Percentiles rank a stretch among this genome's conserved stretches.
phyloP scores from a whole-genome alignment of 2,888 invertebrate species.

The Leptogaster cylindrica region DNA sequence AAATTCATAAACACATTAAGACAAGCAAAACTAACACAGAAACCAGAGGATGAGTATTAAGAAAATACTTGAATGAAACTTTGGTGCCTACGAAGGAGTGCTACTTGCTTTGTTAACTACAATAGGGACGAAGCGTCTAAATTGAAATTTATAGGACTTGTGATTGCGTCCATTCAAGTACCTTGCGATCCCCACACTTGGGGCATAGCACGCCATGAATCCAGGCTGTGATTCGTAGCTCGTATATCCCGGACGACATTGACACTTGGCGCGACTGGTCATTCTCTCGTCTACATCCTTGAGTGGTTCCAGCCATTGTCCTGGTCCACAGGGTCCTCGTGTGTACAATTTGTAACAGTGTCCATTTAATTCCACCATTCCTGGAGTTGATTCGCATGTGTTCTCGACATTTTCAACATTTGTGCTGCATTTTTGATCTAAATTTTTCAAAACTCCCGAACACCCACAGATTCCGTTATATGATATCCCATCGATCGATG shows the following conservation, averaged over 20 bases:
- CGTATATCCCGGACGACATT: constrained; percentile 73
- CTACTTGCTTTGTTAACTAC: constrained; percentile 2
- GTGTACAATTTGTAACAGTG: constrained; percentile 80
- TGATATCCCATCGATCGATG: constrained; percentile 80
- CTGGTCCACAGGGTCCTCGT: constrained; percentile 76
- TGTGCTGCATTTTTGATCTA: constrained; percentile 58
- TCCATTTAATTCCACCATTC: constrained; percentile 70
- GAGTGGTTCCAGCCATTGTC: constrained; percentile 72
- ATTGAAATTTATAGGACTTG: constrained; percentile 50
- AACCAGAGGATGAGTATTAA: background rate
- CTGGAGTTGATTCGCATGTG: constrained; percentile 67
- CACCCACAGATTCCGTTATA: constrained; percentile 85
- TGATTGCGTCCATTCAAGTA: constrained; percentile 66
- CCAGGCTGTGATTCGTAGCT: constrained; percentile 52
- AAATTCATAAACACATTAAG: background rate
- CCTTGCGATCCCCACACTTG: constrained; percentile 69
- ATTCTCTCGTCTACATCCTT: constrained; percentile 55
- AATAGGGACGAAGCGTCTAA: constrained; percentile 43
- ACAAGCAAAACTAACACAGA: background rate
- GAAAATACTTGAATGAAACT: constrained; percentile 27
- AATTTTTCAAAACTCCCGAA: constrained; percentile 62
- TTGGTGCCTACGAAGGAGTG: constrained; percentile 18
- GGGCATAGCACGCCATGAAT: constrained; percentile 65
- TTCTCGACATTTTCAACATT: constrained; percentile 54
- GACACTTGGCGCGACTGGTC: constrained; percentile 66